phyloP scores from a whole-genome alignment of 1,140 invertebrate species.

The Drosophila nigromelanica region DNA sequence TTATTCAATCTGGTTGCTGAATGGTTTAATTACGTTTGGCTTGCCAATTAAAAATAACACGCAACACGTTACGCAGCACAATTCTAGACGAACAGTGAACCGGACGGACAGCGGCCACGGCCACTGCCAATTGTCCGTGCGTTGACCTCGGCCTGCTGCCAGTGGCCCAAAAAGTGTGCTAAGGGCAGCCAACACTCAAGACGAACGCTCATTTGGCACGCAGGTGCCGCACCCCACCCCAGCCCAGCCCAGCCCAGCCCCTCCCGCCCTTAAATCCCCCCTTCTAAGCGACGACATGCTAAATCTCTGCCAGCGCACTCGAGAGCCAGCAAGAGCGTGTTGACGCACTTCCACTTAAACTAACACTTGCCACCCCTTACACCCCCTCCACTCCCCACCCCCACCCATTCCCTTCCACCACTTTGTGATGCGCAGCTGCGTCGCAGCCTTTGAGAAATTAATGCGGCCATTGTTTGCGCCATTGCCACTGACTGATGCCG shows the following conservation, averaged over 20 bases:
- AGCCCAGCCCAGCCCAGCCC: not conserved
- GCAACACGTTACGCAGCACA: conserved; percentile 35
- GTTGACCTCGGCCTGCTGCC: conserved; percentile 50
- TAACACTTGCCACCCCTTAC: not conserved
- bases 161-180: conserved; percentile 28
- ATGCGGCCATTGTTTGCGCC: conserved; percentile 44
- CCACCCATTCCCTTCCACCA: not conserved
- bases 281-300: conserved; percentile 1
- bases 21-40: conserved; percentile 76
- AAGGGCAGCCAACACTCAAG: conserved; percentile 17
- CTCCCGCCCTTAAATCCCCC: no score
- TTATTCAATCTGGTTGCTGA: conserved; percentile 73
- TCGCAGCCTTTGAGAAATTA: conserved; percentile 58
- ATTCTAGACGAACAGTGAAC: not conserved
- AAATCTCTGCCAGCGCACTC: conserved; percentile 53
- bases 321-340: conserved; percentile 45
- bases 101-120: conserved; percentile 12
- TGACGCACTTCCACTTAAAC: conserved; percentile 39
- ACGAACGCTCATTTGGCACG: conserved; percentile 60
- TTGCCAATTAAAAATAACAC: conserved; percentile 71
- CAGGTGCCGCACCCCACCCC: conserved; percentile 48
- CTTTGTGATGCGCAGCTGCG: conserved; percentile 48
- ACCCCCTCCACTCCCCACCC: not conserved
- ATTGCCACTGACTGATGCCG: conserved; percentile 30
- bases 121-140: conserved; percentile 49